Conservation (phyloP, 1,140 invertebrate genomes). For the Armadillidium nasatum region DNA sequence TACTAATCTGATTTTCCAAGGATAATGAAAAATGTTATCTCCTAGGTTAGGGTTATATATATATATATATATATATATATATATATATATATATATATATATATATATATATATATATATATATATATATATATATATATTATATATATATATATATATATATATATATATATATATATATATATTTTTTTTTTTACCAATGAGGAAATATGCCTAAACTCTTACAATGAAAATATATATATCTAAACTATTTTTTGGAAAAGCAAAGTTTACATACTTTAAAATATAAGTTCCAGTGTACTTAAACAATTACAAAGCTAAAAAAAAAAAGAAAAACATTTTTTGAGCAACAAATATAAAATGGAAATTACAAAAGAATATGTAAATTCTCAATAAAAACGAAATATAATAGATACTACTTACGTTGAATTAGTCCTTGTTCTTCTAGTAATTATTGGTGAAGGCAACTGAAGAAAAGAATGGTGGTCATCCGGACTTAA, state of each 20-base stretch:
- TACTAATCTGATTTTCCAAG: no score
- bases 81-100: no score
- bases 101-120: no score
- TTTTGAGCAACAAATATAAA: not conserved
- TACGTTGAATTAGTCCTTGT: constrained; percentile 69
- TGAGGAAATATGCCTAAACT: no score
- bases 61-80: no score
- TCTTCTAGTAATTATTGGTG: constrained; percentile 70
- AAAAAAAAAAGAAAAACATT: not conserved
- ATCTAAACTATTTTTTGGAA: not conserved
- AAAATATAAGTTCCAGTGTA: not conserved
- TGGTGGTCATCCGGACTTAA: not conserved
- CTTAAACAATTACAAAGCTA: not conserved
- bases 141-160: no score
- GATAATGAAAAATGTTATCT: no score
- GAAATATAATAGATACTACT: constrained; percentile 46
- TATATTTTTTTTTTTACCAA: no score
- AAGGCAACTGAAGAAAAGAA: constrained; percentile 55
- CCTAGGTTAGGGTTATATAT: no score
- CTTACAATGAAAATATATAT: no score
- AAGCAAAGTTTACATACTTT: not conserved
- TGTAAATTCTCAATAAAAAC: not conserved
- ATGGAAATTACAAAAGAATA: not conserved
- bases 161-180: no score
- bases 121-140: no score